Base-by-base conservation (phyloP, 2,797 vertebrate species). In the Sciurus vulgaris region DNA sequence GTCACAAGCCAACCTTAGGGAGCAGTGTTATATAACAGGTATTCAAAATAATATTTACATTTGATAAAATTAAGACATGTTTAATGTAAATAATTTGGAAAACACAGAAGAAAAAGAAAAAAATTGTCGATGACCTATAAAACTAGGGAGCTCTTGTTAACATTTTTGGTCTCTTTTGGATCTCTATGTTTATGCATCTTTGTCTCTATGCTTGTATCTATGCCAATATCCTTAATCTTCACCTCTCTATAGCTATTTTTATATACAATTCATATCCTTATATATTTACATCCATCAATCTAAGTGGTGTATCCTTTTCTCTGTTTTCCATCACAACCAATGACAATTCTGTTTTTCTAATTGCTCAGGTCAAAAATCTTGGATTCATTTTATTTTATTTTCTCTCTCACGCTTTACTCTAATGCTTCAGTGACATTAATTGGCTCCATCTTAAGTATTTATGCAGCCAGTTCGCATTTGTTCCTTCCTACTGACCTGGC, bases 21-120 rank as follows among this genome's bases (percentile, higher is more conserved):
- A 82, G 49, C 11, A 44, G 38, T 56, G 51, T 26, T 63, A 7
- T 51, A 47, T 9, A n/a, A 26, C 44, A 41, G 70, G 54, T 83
- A 49, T 30, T 76, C 6, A 49, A 65, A 51, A 38, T 15, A 79
- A 56, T 51, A 38, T 63, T 86, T 70, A 59, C 5, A 59, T 83
- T 79, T 95, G 38, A 77, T 28, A 78, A 86, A 84, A 93, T 56
- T 77, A 83, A 70, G 54, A 81, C 26, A 79, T 51, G 7, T 44
- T 93, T 92, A 63, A 44, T 56, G 20, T 59, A 86, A 96, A 30
- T 77, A 73, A 67, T 56, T 76, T 86, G 86, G 35, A 56, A 94
- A 86, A 59, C 9, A 30, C 4, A 1, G 79, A 54, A 70, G 22
- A 86, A 70, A 89, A 93, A 87, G n/a, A 33, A 78, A 12, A 76